Percentiles rank a stretch among this genome's conserved stretches.
phyloP scores from a whole-genome alignment of 2,113 vertebrate species.

The Paramisgurnus dabryanus region DNA sequence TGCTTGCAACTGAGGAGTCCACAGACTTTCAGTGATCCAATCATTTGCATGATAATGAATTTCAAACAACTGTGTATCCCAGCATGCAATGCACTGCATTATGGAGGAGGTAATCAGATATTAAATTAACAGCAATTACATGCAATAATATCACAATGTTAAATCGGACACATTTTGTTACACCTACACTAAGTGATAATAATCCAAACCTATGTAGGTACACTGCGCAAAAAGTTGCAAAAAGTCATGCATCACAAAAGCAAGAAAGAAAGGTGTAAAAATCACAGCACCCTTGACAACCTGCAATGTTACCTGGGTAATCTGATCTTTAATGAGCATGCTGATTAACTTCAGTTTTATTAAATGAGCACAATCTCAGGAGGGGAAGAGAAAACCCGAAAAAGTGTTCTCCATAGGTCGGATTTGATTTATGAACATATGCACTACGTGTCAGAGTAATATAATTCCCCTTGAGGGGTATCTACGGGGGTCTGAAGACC shows the following conservation, averaged over 20 bases:
- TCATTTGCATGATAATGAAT: slow-evolving; percentile 45
- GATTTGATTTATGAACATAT: slow-evolving; percentile 55
- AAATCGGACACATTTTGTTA: slow-evolving; percentile 1
- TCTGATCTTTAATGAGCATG: slow-evolving; percentile 40
- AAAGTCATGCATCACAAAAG: background rate
- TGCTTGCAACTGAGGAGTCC: slow-evolving; percentile 26
- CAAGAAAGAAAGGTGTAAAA: background rate
- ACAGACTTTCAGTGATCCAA: slow-evolving; percentile 26
- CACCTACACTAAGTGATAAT: background rate
- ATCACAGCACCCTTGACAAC: slow-evolving; percentile 38
- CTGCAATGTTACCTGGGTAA: slow-evolving; percentile 39
- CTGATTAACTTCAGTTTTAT: slow-evolving; percentile 52
- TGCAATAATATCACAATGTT: background rate
- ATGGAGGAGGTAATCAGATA: slow-evolving; percentile 22
- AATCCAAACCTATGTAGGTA: background rate
- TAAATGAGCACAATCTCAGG: slow-evolving; percentile 41
- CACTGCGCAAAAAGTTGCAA: background rate
- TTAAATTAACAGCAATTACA: slow-evolving; percentile 28
- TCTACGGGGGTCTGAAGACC: slow-evolving; percentile 27
- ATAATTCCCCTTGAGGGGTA: slow-evolving; percentile 30
- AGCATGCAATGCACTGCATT: slow-evolving; percentile 30
- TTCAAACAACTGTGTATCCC: slow-evolving; percentile 38
- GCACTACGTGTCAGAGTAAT: slow-evolving; percentile 47
- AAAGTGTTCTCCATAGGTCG: slow-evolving; percentile 38
- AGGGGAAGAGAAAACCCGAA: slow-evolving; percentile 9